A percentile compares a stretch with the other conserved stretches of the same genome.
phyloP scores from a whole-genome alignment of 2,113 vertebrate genomes.

The Acrocephalus kingi region DNA sequence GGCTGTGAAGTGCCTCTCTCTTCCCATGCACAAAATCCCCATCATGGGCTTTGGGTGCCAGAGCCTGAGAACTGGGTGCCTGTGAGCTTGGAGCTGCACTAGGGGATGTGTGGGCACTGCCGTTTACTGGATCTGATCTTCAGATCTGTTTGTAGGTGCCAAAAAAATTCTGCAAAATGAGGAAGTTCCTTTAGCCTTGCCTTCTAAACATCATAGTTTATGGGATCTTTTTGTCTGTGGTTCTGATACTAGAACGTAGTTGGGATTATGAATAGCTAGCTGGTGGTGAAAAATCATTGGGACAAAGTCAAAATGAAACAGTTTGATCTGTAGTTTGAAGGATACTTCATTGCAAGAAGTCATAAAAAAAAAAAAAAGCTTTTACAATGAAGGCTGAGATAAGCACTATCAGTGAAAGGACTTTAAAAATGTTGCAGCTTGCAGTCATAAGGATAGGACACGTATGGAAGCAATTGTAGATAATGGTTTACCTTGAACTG shows the following conservation, averaged over 20 bases:
- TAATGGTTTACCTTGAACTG: constrained; percentile 27
- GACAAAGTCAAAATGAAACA: background rate
- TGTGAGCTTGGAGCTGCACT: background rate
- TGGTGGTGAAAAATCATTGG: background rate
- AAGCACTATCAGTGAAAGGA: constrained; percentile 24
- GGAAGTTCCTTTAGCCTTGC: background rate
- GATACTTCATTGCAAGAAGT: background rate
- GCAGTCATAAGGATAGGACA: constrained; percentile 4
- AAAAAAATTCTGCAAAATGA: background rate
- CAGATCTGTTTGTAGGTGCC: background rate
- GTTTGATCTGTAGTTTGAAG: background rate
- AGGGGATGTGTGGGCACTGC: background rate
- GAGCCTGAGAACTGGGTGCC: background rate
- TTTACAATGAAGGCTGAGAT: constrained; percentile 23
- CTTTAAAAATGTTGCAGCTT: constrained; percentile 3
- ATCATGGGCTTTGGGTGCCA: fast-evolving
- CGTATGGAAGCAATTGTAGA: background rate
- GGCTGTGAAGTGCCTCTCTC: background rate
- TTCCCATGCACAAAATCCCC: background rate
- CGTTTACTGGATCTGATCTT: background rate
- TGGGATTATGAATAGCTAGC: background rate
- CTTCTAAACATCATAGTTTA: background rate
- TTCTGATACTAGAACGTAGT: background rate
- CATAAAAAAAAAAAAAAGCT: background rate
- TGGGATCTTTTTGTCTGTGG: background rate